Evolutionary conservation across 2,888 invertebrate species (phyloP).

Genomic region (Colostygia pectinataria): DNA sequence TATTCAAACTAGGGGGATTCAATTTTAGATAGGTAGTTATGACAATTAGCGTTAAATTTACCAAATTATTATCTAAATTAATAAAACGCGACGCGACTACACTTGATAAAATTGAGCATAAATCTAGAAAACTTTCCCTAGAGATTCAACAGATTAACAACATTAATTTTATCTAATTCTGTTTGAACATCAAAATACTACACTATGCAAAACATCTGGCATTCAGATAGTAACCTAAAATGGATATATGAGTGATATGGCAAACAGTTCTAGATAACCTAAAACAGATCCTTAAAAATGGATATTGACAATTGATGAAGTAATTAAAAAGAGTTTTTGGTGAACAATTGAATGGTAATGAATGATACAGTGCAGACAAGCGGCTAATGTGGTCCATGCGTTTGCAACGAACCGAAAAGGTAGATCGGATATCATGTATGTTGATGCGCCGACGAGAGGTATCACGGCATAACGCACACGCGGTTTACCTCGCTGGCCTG

Average conservation of each 20-base stretch:
- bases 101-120: too few relatives aligned
- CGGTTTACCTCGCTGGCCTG: constrained; percentile 63
- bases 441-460: constrained; percentile 68
- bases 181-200: constrained; percentile 28
- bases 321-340: constrained; percentile 29
- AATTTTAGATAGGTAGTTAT: too few relatives aligned
- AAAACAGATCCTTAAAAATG: constrained; percentile 30
- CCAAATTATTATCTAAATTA: too few relatives aligned
- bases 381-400: constrained; percentile 81
- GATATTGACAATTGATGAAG: constrained; percentile 23
- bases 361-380: constrained; percentile 71
- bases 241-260: constrained; percentile 34
- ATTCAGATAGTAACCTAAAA: constrained; percentile 33
- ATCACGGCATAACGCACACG: constrained; percentile 74
- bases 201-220: constrained; percentile 35
- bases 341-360: constrained; percentile 36
- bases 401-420: constrained; percentile 78
- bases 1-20: too few relatives aligned
- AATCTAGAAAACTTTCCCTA: background rate
- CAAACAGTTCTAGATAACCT: constrained; percentile 37
- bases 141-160: constrained; percentile 10
- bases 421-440: constrained; percentile 70
- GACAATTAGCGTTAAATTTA: too few relatives aligned
- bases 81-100: too few relatives aligned
- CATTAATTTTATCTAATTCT: constrained; percentile 12